A percentile compares a stretch with the other conserved stretches of the same genome.
These are phyloP conservation scores for Microtus obscurus DNA, from an alignment of 2,797 vertebrate species.

Conservation along the genomic window DNA sequence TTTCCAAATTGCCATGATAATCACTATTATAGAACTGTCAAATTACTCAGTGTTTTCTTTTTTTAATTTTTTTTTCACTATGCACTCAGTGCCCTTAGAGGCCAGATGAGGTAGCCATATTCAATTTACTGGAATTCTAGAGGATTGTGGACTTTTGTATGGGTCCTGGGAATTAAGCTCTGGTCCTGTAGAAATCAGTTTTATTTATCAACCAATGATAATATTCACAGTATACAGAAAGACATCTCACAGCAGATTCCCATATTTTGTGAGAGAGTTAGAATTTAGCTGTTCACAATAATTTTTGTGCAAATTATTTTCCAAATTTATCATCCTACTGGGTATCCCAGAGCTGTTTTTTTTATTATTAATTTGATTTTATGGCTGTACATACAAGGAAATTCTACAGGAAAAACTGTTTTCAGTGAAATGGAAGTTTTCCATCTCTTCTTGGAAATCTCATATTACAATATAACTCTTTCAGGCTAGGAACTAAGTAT, in stretches of 20 bases:
- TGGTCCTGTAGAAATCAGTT: not conserved
- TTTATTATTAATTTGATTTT: not conserved
- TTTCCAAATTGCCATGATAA: not conserved
- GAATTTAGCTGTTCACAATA: not conserved
- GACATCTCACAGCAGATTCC: not conserved
- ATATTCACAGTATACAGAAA: no score
- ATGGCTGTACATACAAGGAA: not conserved
- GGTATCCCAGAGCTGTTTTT: not conserved
- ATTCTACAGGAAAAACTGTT: not conserved
- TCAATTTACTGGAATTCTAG: not conserved
- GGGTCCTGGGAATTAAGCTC: not conserved
- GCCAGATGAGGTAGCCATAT: not conserved
- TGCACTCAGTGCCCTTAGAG: no score
- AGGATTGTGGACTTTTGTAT: not conserved
- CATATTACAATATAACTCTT: not conserved
- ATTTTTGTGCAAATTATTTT: not conserved
- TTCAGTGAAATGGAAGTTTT: not conserved
- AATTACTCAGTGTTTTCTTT: not conserved
- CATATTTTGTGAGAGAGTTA: not conserved
- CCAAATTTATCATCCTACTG: not conserved
- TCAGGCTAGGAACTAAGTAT: not conserved
- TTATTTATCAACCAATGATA: no score
- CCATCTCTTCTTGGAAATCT: not conserved
- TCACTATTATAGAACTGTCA: not conserved
- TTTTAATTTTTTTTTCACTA: not conserved